phyloP scores from a whole-genome alignment of 1,140 invertebrate genomes.

The Wasmannia auropunctata region DNA sequence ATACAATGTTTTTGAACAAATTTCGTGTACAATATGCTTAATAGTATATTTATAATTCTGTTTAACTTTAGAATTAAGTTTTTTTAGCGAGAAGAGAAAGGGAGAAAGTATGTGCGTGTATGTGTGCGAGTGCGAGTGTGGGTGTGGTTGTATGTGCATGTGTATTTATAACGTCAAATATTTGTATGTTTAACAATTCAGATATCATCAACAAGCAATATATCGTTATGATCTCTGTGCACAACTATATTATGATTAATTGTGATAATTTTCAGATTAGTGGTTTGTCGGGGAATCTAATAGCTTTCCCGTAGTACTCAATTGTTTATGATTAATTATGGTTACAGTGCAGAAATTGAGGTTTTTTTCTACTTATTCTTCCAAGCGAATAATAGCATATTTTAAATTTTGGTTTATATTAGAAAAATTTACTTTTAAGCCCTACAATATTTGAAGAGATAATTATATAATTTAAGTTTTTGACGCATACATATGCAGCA shows the following conservation, averaged over 20 bases:
- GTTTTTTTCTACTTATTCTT: background rate
- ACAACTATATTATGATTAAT: background rate
- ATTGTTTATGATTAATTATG: background rate
- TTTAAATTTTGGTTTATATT: background rate
- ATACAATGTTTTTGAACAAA: conserved; percentile 3
- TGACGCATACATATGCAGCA: conserved; percentile 11
- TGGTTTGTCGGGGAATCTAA: background rate
- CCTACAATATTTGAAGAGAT: background rate
- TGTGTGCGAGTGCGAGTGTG: background rate
- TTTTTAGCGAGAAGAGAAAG: background rate
- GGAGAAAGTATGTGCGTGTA: background rate
- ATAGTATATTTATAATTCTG: background rate
- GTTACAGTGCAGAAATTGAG: background rate
- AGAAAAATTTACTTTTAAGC: background rate
- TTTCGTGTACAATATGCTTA: background rate
- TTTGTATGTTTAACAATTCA: background rate
- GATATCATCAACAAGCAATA: background rate
- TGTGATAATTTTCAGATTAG: background rate
- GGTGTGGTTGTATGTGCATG: background rate
- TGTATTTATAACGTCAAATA: background rate
- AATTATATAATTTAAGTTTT: conserved; percentile 47
- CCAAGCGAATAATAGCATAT: background rate
- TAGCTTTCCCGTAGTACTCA: background rate
- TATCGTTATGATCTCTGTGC: background rate
- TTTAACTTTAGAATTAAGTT: conserved; percentile 14